Base-by-base conservation (phyloP, 2,797 vertebrate genomes). In the Melanotaenia maccullochi region DNA sequence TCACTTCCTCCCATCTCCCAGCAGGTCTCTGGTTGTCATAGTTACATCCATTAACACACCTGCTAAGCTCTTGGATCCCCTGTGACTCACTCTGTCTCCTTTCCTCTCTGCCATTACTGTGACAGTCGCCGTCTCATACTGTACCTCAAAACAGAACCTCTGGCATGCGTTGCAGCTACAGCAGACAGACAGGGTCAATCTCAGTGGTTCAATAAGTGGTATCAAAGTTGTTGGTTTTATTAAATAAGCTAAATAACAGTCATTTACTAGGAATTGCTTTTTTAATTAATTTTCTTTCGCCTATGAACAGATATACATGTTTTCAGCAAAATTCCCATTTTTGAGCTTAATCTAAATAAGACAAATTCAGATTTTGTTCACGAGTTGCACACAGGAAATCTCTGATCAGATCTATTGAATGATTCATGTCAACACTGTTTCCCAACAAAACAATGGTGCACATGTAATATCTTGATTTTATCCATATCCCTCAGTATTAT, bases 31-130 rank as follows among this genome's bases (percentile, higher is more conserved):
- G 80, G 93, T 94, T 78, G 87, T 85, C 91, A 93, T 93, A 79
- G 89, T 71, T 79, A 90, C 92, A 77, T 69, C 82, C 88, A 90
- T 94, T 93, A 93, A 94, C 90, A 93, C 91, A 91, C 87, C 90
- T 92, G 90, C 87, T 86, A 84, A 89, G 85, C 89, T 79, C 79
- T 78, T 18, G 72, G 78, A 79, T 90, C 87, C 85, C 83, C 30
- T 32, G 14, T 56, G 68, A 67, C 51, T 60, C 36, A 38, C 22
- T 52, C 60, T 59, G 36, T 47, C 57, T 60, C 38, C 60, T 65
- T 63, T 51, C 44, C 59, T 71, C 57, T 38, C 54, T 62, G 52
- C 57, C 52, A 28, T 83, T 65, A 81, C 55, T 64, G 60, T 44
- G 18, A 75, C 14, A 65, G 65, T 65, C 56, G 47, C 60, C 73